phyloP scores from a whole-genome alignment of 2,888 invertebrate species.

The Agelastica alni region DNA sequence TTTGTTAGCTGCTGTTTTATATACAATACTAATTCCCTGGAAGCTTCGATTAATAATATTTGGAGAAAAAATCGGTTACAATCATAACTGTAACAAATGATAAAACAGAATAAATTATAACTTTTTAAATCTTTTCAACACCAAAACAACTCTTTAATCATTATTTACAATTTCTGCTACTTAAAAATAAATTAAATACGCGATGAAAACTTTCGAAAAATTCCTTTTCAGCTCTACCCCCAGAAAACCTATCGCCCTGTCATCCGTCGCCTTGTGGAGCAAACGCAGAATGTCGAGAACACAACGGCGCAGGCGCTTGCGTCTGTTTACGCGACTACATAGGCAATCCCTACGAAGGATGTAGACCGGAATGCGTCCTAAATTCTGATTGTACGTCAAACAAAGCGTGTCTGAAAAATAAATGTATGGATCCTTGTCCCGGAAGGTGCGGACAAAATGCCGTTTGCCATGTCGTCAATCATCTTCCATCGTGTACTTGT shows the following conservation, averaged over 20 bases:
- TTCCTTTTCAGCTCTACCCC: constrained; percentile 42
- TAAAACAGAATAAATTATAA: no score
- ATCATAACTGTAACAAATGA: no score
- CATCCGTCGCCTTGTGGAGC: constrained; percentile 73
- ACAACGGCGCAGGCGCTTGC: constrained; percentile 69
- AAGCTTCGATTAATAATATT: no score
- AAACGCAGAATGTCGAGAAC: constrained; percentile 67
- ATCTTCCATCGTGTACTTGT: constrained; percentile 72
- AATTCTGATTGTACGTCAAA: constrained; percentile 75
- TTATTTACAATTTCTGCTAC: no score
- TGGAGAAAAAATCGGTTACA: no score
- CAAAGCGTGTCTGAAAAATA: constrained; percentile 72
- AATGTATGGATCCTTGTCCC: constrained; percentile 80
- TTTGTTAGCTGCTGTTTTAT: constrained; percentile 8
- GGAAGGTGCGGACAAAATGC: constrained; percentile 79
- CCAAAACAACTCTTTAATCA: no score
- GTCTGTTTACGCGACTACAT: constrained; percentile 71
- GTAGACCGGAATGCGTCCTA: constrained; percentile 74
- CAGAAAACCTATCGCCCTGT: constrained; percentile 61
- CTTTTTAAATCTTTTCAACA: no score
- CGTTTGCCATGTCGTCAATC: constrained; percentile 74
- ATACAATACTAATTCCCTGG: constrained; percentile 3
- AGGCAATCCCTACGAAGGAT: constrained; percentile 78
- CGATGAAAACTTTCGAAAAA: neutral
- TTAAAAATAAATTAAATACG: no score